Conservation (phyloP, 2,888 invertebrate species). For the Spisula subtruncata region DNA sequence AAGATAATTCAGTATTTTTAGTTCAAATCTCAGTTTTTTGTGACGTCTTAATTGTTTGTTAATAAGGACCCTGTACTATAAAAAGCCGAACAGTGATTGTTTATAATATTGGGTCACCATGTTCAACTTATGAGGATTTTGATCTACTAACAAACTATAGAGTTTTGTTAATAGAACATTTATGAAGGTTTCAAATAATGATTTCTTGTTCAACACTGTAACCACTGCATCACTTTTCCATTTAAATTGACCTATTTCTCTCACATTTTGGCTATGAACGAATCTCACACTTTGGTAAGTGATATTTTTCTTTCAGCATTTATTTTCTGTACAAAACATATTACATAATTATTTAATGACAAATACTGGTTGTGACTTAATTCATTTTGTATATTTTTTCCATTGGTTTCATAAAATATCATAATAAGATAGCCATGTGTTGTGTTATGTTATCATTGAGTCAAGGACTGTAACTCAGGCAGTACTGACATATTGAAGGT, state of each 20-base stretch:
- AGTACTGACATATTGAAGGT: not conserved
- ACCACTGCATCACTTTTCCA: too few species aligned
- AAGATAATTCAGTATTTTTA: too few species aligned
- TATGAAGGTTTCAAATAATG: too few species aligned
- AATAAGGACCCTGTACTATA: too few species aligned
- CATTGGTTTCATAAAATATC: constrained; percentile 27
- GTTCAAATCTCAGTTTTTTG: too few species aligned
- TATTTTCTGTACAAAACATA: not conserved
- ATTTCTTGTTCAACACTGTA: too few species aligned
- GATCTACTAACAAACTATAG: not conserved
- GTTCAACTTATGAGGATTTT: not conserved
- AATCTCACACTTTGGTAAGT: not conserved
- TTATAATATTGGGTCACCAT: too few species aligned
- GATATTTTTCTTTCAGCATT: constrained; percentile 5
- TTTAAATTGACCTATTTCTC: too few species aligned
- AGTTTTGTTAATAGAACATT: too few species aligned
- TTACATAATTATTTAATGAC: not conserved
- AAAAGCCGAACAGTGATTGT: too few species aligned
- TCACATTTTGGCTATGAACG: not conserved
- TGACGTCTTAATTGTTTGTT: too few species aligned
- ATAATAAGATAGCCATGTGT: not conserved
- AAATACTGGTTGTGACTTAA: constrained; percentile 46
- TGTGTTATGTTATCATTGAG: not conserved
- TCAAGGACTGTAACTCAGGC: too few species aligned
- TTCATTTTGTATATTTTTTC: constrained; percentile 33